These are phyloP conservation scores for Orthonychiurus folsomi DNA, from an alignment of 2,888 invertebrate species.

Conservation along the genomic window DNA sequence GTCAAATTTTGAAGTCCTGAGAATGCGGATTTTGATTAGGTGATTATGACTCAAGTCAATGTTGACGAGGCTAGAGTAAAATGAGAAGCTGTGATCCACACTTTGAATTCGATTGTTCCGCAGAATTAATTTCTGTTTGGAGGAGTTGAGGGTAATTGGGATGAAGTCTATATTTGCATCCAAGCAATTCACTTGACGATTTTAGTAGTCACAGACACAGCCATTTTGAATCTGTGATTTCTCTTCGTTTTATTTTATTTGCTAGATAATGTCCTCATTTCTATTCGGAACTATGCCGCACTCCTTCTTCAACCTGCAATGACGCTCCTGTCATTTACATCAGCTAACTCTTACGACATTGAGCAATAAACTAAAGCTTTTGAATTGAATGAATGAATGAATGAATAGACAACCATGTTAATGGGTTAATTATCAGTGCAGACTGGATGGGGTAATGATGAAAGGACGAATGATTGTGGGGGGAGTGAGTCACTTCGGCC, in stretches of 20 bases:
- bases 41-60: constrained; percentile 77
- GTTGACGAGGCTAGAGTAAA: constrained; percentile 75
- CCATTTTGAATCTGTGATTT: constrained; percentile 41
- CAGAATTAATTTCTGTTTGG: constrained; percentile 72
- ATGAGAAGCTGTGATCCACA: constrained; percentile 69
- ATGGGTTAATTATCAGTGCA: not conserved
- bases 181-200: constrained; percentile 74
- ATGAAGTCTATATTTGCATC: constrained; percentile 78
- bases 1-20: constrained; percentile 64
- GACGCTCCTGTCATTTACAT: no score
- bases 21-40: constrained; percentile 72
- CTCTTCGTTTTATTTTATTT: not conserved
- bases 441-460: not conserved
- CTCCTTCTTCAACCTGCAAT: not conserved
- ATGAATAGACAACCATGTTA: not conserved
- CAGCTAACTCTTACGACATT: no score
- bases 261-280: not conserved
- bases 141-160: constrained; percentile 83
- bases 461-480: not conserved
- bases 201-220: constrained; percentile 83
- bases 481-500: not conserved
- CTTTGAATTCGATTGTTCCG: constrained; percentile 75
- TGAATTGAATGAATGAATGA: no score
- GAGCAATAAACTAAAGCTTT: no score
- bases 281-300: no score